These are phyloP conservation scores for Zaprionus davidi DNA, from an alignment of 1,140 invertebrate species.

Conservation along the genomic window DNA sequence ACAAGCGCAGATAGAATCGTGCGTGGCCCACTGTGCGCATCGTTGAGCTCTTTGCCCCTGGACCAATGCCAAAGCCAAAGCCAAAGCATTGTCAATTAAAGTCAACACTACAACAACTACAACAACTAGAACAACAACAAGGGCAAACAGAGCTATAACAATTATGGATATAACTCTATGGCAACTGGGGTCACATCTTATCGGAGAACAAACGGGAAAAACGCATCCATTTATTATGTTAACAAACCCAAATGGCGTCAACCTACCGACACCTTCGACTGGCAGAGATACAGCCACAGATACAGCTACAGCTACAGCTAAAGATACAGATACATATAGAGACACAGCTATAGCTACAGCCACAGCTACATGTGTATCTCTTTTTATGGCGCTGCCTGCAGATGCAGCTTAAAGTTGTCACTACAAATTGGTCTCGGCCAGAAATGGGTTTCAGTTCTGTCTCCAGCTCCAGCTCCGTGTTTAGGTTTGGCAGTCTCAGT, in stretches of 20 bases:
- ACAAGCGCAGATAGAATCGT: conserved; percentile 19
- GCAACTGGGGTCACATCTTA: conserved; percentile 52
- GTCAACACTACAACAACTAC: conserved; percentile 58
- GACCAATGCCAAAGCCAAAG: conserved; percentile 40
- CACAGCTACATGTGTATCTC: conserved; percentile 30
- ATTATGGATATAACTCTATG: conserved; percentile 40
- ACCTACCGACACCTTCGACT: conserved; percentile 75
- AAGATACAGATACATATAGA: conserved; percentile 3
- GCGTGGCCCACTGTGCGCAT: conserved; percentile 46
- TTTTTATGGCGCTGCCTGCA: conserved; percentile 66
- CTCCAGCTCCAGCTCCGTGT: not conserved
- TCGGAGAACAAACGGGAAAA: conserved; percentile 62
- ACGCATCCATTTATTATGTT: conserved; percentile 77
- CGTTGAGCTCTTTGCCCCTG: conserved; percentile 8
- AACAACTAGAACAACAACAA: conserved; percentile 43
- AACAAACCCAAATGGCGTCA: conserved; percentile 78
- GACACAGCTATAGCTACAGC: conserved; percentile 30
- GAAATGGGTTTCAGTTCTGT: conserved; percentile 19
- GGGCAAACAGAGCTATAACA: conserved; percentile 33
- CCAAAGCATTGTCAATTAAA: conserved; percentile 75
- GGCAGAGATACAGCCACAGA: conserved; percentile 42
- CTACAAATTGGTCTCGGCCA: conserved; percentile 71
- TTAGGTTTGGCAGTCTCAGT: conserved; percentile 29
- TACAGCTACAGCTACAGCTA: conserved; percentile 22
- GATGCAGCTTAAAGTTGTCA: conserved; percentile 73